phyloP scores from a whole-genome alignment of 2,113 vertebrate genomes.

The Syngnathoides biaculeatus region DNA sequence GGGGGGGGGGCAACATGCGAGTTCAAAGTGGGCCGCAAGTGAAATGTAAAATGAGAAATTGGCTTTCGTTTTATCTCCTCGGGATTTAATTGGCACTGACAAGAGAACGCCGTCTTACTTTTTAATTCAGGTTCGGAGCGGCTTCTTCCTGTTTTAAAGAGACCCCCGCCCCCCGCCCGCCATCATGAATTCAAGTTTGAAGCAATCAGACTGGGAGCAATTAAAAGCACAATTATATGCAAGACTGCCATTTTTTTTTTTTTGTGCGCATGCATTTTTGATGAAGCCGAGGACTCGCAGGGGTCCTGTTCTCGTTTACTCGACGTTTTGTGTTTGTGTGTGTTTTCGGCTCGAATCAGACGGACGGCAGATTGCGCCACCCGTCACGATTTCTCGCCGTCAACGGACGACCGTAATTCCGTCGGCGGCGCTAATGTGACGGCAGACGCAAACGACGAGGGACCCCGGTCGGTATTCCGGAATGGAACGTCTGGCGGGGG shows the following conservation, averaged over 20 bases:
- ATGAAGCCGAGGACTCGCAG: slow-evolving; percentile 20
- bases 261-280: slow-evolving; percentile 8
- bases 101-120: neutral
- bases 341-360: slow-evolving; percentile 10
- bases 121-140: slow-evolving; percentile 16
- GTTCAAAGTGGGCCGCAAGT: slow-evolving; percentile 10
- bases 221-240: slow-evolving; percentile 42
- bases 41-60: slow-evolving; percentile 26
- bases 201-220: slow-evolving; percentile 7
- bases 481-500: slow-evolving; percentile 5
- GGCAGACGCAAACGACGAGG: neutral
- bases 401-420: slow-evolving; percentile 9
- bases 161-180: no score
- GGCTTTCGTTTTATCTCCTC: slow-evolving; percentile 26
- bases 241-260: slow-evolving; percentile 50
- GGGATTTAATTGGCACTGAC: slow-evolving; percentile 19
- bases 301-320: slow-evolving; percentile 42
- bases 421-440: slow-evolving; percentile 7
- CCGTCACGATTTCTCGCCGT: slow-evolving; percentile 20
- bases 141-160: slow-evolving; percentile 36
- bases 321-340: neutral
- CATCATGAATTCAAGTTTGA: slow-evolving; percentile 25
- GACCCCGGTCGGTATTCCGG: slow-evolving; percentile 8
- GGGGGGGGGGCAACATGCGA: slow-evolving; percentile 9
- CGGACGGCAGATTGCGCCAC: slow-evolving; percentile 19